These are phyloP conservation scores for Chaetops frenatus DNA, from an alignment of 2,113 vertebrate genomes.

Conservation along the genomic window DNA sequence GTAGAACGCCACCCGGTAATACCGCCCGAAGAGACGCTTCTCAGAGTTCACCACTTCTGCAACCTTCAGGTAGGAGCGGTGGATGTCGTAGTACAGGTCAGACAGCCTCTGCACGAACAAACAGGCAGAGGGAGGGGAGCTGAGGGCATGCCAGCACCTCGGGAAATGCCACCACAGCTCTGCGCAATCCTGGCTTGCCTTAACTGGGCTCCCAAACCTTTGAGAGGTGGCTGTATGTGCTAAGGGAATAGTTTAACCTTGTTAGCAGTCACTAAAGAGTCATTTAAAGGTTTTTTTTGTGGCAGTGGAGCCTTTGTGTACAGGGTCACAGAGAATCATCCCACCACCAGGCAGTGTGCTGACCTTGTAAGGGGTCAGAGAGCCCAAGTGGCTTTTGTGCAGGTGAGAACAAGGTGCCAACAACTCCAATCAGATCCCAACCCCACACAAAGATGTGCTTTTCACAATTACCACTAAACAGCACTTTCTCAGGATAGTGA, in stretches of 20 bases:
- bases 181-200: not conserved
- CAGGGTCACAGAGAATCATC: not conserved
- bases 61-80: slow-evolving; percentile 94
- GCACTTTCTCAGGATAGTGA: not conserved
- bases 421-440: not conserved
- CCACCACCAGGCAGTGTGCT: not conserved
- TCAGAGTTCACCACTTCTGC: slow-evolving; percentile 96
- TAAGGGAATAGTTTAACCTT: not conserved
- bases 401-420: not conserved
- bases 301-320: not conserved
- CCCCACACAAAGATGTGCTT: not conserved
- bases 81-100: slow-evolving; percentile 96
- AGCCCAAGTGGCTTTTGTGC: not conserved
- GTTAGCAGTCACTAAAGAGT: not conserved
- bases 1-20: slow-evolving; percentile 95
- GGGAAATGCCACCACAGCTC: not conserved
- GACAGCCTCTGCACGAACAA: slow-evolving; percentile 80
- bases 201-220: not conserved
- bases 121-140: not conserved
- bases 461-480: not conserved
- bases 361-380: not conserved
- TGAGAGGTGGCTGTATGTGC: accelerated
- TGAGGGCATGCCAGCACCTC: not conserved
- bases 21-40: slow-evolving; percentile 92
- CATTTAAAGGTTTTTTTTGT: not conserved